phyloP scores from a whole-genome alignment of 2,888 invertebrate genomes.

The Hesperia comma region DNA sequence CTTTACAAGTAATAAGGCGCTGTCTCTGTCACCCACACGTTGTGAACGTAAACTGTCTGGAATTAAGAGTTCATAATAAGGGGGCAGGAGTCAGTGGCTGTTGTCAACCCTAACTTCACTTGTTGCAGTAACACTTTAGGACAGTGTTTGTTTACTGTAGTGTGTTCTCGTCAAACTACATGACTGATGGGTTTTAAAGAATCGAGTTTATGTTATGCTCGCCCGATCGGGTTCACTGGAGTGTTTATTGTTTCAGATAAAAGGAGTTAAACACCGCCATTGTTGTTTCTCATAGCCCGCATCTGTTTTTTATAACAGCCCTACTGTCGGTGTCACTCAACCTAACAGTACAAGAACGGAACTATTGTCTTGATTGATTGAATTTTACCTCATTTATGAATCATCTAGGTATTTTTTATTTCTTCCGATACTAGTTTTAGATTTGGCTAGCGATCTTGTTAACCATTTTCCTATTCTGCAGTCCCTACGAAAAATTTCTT shows the following conservation, averaged over 20 bases:
- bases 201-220: background rate
- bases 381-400: background rate
- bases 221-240: slow-evolving; percentile 3
- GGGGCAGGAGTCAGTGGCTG: background rate
- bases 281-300: slow-evolving; percentile 8
- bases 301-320: slow-evolving; percentile 18
- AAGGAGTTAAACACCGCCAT: slow-evolving; percentile 3
- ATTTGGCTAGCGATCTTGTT: too few species aligned
- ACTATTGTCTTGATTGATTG: background rate
- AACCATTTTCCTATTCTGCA: too few species aligned
- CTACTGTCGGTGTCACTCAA: slow-evolving; percentile 21
- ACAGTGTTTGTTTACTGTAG: background rate
- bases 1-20: too few species aligned
- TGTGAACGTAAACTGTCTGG: too few species aligned
- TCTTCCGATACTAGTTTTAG: too few species aligned
- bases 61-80: too few species aligned
- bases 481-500: too few species aligned
- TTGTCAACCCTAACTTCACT: background rate
- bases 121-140: background rate
- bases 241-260: slow-evolving; percentile 22
- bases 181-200: background rate
- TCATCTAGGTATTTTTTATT: background rate
- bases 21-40: too few species aligned
- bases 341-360: background rate
- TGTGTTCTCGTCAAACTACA: background rate